Base-by-base conservation (phyloP, 1,140 invertebrate genomes). In the Calliphora vicina region DNA sequence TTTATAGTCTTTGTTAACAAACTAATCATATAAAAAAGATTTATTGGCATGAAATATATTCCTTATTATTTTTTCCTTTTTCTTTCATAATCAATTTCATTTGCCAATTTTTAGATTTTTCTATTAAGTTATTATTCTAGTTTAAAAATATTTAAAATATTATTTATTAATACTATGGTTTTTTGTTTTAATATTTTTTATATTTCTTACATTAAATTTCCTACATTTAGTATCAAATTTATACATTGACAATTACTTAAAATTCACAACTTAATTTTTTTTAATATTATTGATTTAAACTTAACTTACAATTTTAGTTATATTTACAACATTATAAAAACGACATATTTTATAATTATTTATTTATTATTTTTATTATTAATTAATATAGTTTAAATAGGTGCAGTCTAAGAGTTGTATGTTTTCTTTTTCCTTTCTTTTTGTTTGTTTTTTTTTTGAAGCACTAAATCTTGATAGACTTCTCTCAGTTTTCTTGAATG, bases 341-440 rank as follows among this genome's bases (percentile, higher is more conserved):
- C 27, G 27, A 3, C n/a, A 78, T 8, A 23, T n/a, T 35, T 76
- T n/a, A 26, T 73, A 26, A 13, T 25, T 23, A 25, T 35, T 35
- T 8, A 25, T 25, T 71, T 26, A 29, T 27, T 76, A 35, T 76
- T 35, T 42, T 76, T 78, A 43, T 25, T 17, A 35, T 42, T 76
- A n/a, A 76, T 76, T 17, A 10, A 42, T 76, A n/a, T 76, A 78
- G 74, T 78, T 78, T n/a, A 35, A 78, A 78, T 78, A 78, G 35
- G 74, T 78, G 74, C 74, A 78, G 74, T 78, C 74, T 78, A 78
- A 78, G 35, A 78, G 74, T 78, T 78, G 61, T 67, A 67, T 43
- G n/a, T 78, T 78, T 78, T 78, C n/a, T 42, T 35, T 17, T 76
- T 74, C 13, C 15, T 42, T 42, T n/a, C 35, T n/a, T 35, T n/a